phyloP scores from a whole-genome alignment of 1,140 invertebrate species.

The Drosophila kanapiae region DNA sequence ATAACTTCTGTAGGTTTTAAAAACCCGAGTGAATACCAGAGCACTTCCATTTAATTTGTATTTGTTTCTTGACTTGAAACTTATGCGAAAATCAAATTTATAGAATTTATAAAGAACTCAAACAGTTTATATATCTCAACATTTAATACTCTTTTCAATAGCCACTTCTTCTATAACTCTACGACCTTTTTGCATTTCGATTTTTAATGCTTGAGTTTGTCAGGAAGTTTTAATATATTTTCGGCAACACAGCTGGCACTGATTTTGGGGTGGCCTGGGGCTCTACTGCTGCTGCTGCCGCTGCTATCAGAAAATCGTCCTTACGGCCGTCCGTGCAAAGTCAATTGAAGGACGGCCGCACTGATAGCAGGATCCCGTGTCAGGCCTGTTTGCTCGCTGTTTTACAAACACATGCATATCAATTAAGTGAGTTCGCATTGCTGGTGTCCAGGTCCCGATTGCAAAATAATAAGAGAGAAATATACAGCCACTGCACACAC shows the following conservation, averaged over 20 bases:
- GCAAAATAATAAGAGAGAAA: slow-evolving; percentile 34
- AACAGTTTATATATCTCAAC: no score
- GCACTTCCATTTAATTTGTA: no score
- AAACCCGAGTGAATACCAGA: no score
- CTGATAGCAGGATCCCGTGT: not conserved
- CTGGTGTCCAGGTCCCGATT: slow-evolving; percentile 25
- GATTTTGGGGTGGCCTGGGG: not conserved
- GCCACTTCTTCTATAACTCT: not conserved
- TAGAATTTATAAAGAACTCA: no score
- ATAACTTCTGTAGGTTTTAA: no score
- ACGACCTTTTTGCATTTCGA: not conserved
- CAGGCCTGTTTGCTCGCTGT: slow-evolving; percentile 18
- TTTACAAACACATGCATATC: slow-evolving; percentile 41
- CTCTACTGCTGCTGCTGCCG: slow-evolving; percentile 4
- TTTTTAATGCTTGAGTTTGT: not conserved
- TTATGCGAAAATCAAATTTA: no score
- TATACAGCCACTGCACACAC: slow-evolving; percentile 3
- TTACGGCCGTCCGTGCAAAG: slow-evolving; percentile 33
- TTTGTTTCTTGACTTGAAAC: no score
- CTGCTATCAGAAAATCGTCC: slow-evolving; percentile 28
- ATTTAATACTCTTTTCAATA: not conserved
- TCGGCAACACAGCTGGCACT: not conserved
- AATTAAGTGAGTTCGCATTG: slow-evolving; percentile 23
- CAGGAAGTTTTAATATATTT: slow-evolving; percentile 9
- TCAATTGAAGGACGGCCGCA: slow-evolving; percentile 48